A percentile compares a stretch with the other conserved stretches of the same genome.
These are phyloP conservation scores for Tuta absoluta DNA, from an alignment of 2,888 invertebrate genomes.

Conservation along the genomic window DNA sequence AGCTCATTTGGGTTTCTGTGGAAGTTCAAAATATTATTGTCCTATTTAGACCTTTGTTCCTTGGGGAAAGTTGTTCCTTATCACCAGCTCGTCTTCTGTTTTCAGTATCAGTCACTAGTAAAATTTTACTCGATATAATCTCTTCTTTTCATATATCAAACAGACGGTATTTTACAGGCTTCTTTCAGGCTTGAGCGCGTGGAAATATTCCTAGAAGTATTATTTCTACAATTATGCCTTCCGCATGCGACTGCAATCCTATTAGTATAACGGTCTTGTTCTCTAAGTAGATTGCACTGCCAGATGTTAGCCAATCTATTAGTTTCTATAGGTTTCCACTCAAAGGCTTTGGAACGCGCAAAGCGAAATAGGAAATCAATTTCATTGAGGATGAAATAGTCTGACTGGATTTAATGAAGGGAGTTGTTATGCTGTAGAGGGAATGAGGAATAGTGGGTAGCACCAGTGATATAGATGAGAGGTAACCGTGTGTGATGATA, in stretches of 20 bases:
- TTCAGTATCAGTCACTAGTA: too few relatives aligned
- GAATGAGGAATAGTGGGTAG: too few relatives aligned
- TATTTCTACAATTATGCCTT: not conserved
- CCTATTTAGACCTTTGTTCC: too few relatives aligned
- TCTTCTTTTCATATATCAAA: not conserved
- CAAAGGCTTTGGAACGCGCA: not conserved
- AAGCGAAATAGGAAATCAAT: not conserved
- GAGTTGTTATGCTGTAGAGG: too few relatives aligned
- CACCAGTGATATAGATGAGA: too few relatives aligned
- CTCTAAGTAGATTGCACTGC: slow-evolving; percentile 8
- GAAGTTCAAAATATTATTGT: too few relatives aligned
- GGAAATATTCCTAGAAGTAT: not conserved
- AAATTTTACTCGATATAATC: too few relatives aligned
- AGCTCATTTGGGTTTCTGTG: too few relatives aligned
- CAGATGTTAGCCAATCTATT: not conserved
- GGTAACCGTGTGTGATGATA: too few relatives aligned
- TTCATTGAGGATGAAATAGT: not conserved
- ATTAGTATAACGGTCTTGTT: not conserved
- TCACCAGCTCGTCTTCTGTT: too few relatives aligned
- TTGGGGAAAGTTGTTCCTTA: too few relatives aligned
- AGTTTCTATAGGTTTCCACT: not conserved
- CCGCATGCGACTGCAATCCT: slow-evolving; percentile 10
- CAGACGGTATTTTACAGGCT: not conserved
- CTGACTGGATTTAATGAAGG: too few relatives aligned
- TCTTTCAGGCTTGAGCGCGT: not conserved